A percentile compares a stretch with the other conserved stretches of the same genome.
Evolutionary conservation across 1,140 invertebrate species (phyloP).

Genomic region (Zaprionus nigranus): DNA sequence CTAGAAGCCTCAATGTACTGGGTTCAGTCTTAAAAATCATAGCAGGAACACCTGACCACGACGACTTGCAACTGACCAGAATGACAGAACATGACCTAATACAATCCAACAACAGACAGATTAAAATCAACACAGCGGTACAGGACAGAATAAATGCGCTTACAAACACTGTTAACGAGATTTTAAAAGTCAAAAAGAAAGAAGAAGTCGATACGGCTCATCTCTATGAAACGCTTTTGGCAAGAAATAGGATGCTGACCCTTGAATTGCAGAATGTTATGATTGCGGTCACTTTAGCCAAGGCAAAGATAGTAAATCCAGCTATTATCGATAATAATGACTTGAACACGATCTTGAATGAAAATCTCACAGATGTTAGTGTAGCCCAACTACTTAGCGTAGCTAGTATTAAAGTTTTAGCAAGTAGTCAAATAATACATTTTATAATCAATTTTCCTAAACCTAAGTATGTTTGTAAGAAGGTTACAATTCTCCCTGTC

Average conservation of each 20-base stretch:
- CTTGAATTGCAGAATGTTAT: background rate
- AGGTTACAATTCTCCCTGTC: background rate
- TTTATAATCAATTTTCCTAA: background rate
- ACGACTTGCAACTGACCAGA: background rate
- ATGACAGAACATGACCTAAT: background rate
- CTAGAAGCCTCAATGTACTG: background rate
- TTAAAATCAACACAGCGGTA: too few species aligned
- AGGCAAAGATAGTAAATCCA: background rate
- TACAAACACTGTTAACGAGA: background rate
- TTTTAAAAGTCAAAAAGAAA: background rate
- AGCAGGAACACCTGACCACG: background rate
- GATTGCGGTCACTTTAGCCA: background rate
- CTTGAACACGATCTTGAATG: background rate
- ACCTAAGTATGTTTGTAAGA: background rate
- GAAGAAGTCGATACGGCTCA: background rate
- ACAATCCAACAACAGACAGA: background rate
- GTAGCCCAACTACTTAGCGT: background rate
- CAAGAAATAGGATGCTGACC: slow-evolving; percentile 6
- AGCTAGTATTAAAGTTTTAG: slow-evolving; percentile 3
- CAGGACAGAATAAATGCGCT: too few species aligned
- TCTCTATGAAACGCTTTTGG: background rate
- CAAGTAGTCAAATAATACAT: background rate
- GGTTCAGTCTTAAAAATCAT: background rate
- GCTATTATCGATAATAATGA: background rate
- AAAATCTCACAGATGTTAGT: background rate